Evolutionary conservation across 2,888 invertebrate genomes (phyloP), one percentile per base, ranked within the genome.

Genomic region (Crematogaster levior): DNA sequence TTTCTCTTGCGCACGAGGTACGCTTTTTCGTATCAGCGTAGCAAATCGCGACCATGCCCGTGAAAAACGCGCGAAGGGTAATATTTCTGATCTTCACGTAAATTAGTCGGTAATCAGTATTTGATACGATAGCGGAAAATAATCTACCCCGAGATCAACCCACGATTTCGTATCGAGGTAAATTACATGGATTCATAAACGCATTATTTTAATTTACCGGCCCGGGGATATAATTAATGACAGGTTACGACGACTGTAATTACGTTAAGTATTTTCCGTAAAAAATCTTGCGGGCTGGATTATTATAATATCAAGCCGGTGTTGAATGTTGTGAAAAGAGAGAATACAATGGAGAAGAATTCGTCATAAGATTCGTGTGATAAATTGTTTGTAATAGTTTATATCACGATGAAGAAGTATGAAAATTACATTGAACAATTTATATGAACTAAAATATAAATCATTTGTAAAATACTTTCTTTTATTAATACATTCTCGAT

Each of bases 71-170:
- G 21, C 58, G 15, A 18, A 43, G 30, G 40, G 43, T 46, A 82
- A 88, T 86, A 85, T 77, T 81, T 79, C 37, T 65, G 82, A 85
- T 74, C 83, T 81, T 43, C 63, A 66, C 46, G 79, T 81, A 88
- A 88, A 87, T 81, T 74, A 84, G 63, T 81, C 60, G 46, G 70
- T 82, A 79, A 87, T 87, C 88, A 81, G 46, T 61, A 37, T 51
- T 75, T 82, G 82, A 84, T 84, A 37, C 77, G 81, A 75, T 82
- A 60, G 81, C 53, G 72, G 12, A 43, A 63, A 79, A 80, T 87
- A 79, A 82, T 85, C 87, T 66, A 30, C 4, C 72, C 30, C 24
- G 40, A 24, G 79, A 85, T 87, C 81, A 81, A 77, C 58, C 51
- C 68, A 24, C 60, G 73, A 61, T 58, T 73, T 40, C n/a, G 34